Evolutionary conservation across 2,888 invertebrate species (phyloP), one percentile per base, ranked within the genome.

Genomic region (Fragum whitleyi): DNA sequence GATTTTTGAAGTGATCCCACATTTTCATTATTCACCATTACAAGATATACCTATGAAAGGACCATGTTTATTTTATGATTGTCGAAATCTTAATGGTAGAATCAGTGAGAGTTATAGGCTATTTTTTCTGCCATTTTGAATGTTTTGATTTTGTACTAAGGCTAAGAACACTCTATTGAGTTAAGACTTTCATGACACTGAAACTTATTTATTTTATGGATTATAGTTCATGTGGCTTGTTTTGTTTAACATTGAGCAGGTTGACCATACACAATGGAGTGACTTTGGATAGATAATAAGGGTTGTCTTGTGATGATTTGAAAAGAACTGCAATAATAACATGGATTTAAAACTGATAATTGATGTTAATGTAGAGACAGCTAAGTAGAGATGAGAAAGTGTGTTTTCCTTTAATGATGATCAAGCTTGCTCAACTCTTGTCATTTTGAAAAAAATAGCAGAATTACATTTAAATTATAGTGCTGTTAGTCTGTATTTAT

Each of bases 11-110:
- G 74, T 61, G 75, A 81, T 81, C 81, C 51, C 23, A 9, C 69
- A 68, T 29, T 80, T 70, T 74, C 74, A 70, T 68, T 23, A 39
- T 55, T 67, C 47, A 39, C 57, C 72, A 80, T 76, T 76, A 69
- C 73, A 80, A 59, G 29, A 57, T 65, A 59, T 69, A 29, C 65
- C 70, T 69, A 62, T 77, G 70, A 69, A 81, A 65, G 62, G 65
- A 69, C 32, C 39, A 77, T 81, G 74, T 81, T 81, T 77, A 74
- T 77, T 81, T 62, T 81, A 70, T 42, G 77, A 77, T 74, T 77
- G 74, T 26, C n/a, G 53, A 23, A 62, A 51, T 6, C 71, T 42
- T 74, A 68, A 70, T 74, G 23, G 70, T 55, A 55, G 51, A 21
- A 21, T 32, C 53, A 74, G 73, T 79, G 65, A 70, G 47, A 71